Base-by-base conservation (phyloP, 2,888 invertebrate genomes). In the Pheosia tremula region DNA sequence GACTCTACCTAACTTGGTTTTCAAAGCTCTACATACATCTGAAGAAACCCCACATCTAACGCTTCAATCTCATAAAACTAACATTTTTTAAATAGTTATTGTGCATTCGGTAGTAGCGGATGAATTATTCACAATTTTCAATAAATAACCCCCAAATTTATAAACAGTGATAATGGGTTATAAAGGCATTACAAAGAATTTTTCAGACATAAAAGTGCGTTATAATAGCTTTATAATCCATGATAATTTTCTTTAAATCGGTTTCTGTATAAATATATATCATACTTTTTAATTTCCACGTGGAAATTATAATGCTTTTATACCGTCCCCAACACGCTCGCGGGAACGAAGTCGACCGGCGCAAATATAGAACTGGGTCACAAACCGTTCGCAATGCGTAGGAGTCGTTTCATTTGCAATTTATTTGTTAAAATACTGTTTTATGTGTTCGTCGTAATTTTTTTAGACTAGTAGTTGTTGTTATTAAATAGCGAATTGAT, bases 281-380 rank as follows among this genome's bases (percentile, higher is more conserved):
- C 24, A 24, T 24, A 2, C 24, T 24, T 24, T 24, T 24, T 1
- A 24, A 24, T 24, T 24, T 24, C 24, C 24, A 47, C 47, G 47
- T 47, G 47, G 13, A 49, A 13, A 50, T 50, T 24, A 13, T 50
- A 7, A 50, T 24, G 50, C 5, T 53, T 53, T 6, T 53, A 36
- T 53, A 7, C 37, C 11, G 53, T 53, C 37, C 53, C 3, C 4
- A 53, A 66, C 43, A 63, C 38, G 45, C 37, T 41, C 43, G n/a
- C 43, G 9, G 37, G 55, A 50, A 41, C 43, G 69, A 24, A 24
- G 24, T 64, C 59, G 62, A 43, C 63, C 62, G 47, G 45, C 58
- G 57, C 69, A 66, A 73, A 73, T 74, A 68, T 79, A 76, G 76
- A 85, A 80, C 69, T 84, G 75, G 85, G 85, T 84, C 85, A 82